These are phyloP conservation scores for Littorina saxatilis DNA, from an alignment of 1,140 invertebrate species.

Conservation along the genomic window DNA sequence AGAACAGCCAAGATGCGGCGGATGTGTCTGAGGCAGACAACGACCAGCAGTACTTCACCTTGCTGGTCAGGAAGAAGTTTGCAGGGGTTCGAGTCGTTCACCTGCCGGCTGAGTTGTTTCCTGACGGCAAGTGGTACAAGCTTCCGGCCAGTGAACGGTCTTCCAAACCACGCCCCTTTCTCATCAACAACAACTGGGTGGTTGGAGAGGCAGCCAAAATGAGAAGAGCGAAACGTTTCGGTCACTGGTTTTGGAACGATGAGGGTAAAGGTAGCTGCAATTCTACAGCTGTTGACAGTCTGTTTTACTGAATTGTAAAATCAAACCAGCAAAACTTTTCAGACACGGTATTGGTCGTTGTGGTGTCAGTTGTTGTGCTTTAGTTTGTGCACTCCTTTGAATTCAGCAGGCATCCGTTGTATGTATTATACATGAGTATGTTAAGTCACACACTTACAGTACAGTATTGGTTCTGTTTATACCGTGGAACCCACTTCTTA, in stretches of 20 bases:
- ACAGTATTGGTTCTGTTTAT: no score
- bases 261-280: conserved; percentile 40
- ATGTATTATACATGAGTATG: no score
- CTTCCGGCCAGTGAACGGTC: conserved; percentile 30
- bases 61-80: conserved; percentile 45
- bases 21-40: conserved; percentile 52
- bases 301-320: conserved; percentile 24
- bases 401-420: no score
- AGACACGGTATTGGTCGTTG: no score
- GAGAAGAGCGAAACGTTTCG: conserved; percentile 48
- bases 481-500: no score
- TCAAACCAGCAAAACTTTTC: no score
- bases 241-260: conserved; percentile 55
- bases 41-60: conserved; percentile 58
- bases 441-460: no score
- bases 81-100: conserved; percentile 47
- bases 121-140: conserved; percentile 65
- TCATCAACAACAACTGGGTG: conserved; percentile 60
- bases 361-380: no score
- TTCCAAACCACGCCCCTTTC: conserved; percentile 31
- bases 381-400: no score
- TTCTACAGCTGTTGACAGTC: conserved; percentile 6
- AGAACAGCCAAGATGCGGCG: conserved; percentile 23
- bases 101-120: conserved; percentile 48
- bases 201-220: conserved; percentile 48